Evolutionary conservation across 2,113 vertebrate genomes (phyloP), one percentile per base, ranked within the genome.

Genomic region (Corythaeola cristata): DNA sequence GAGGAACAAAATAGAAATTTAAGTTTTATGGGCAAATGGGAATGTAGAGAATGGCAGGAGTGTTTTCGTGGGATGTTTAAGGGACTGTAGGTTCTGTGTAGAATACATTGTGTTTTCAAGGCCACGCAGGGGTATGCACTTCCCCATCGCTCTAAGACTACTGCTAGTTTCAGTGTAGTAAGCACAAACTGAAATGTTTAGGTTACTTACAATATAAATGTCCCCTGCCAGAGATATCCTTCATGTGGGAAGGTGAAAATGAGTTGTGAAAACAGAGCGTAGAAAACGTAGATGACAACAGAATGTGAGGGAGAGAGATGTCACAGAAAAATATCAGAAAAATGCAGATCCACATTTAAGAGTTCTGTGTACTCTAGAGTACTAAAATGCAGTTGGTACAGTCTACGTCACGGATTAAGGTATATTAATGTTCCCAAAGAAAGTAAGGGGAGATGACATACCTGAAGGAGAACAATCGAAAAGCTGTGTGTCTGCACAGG

Each of bases 241-340:
- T 83, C 66, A 73, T 55, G 80, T 94, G 69, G 92, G 92, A 93
- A 95, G 88, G 84, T 89, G 95, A 94, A 93, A 97, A 92, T 62
- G 76, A 95, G 73, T 96, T 92, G 96, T 96, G 89, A 92, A 96
- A 94, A 93, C 56, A 84, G 56, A 83, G 27, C 1, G 17, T 21
- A 75, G 89, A 90, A 93, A 84, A 87, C 1, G 0, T 72, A 81
- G 53, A 89, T 87, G 56, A 90, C 91, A 95, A 90, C 68, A 87
- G 76, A 94, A 88, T 84, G 85, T 88, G 67, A 90, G 53, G 45
- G 76, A 88, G 74, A 93, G 35, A 67, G 71, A 81, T 62, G 21
- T 13, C 64, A 63, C 75, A 85, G 85, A 85, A 91, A 90, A 86
- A 79, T 35, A 89, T 62, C 66, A 88, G 55, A 77, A 92, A 89